Conservation (phyloP, 2,113 vertebrate species). For the Camelus bactrianus region DNA sequence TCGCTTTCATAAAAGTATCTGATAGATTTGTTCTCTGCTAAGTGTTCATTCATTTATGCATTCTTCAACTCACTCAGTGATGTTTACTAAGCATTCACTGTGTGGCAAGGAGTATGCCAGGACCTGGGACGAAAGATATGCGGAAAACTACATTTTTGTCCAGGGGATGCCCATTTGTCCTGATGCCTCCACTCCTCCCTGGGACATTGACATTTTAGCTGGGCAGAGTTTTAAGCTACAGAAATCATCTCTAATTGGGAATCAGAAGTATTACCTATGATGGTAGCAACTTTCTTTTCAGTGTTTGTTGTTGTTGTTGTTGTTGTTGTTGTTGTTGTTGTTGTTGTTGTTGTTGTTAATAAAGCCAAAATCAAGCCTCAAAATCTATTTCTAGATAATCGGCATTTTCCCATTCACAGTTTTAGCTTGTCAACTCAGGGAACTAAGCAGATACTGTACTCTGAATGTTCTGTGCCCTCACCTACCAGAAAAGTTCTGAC, state of each 20-base stretch:
- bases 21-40: neutral
- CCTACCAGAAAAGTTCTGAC: neutral
- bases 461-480: neutral
- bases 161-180: too few relatives aligned
- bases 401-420: neutral
- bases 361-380: conserved; percentile 16
- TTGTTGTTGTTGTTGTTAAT: neutral
- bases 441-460: neutral
- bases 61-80: neutral
- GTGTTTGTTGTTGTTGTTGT: neutral
- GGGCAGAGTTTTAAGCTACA: neutral
- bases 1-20: neutral
- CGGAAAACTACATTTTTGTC: neutral
- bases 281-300: neutral
- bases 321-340: neutral
- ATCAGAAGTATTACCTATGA: neutral
- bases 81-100: neutral
- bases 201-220: neutral
- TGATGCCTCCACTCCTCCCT: neutral
- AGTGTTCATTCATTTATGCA: neutral
- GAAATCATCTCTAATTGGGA: neutral
- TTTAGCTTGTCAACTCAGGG: neutral
- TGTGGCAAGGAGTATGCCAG: neutral
- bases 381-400: neutral
- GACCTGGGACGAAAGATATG: neutral